phyloP scores from a whole-genome alignment of 2,797 vertebrate species.

The Micropoecilia bifurca region DNA sequence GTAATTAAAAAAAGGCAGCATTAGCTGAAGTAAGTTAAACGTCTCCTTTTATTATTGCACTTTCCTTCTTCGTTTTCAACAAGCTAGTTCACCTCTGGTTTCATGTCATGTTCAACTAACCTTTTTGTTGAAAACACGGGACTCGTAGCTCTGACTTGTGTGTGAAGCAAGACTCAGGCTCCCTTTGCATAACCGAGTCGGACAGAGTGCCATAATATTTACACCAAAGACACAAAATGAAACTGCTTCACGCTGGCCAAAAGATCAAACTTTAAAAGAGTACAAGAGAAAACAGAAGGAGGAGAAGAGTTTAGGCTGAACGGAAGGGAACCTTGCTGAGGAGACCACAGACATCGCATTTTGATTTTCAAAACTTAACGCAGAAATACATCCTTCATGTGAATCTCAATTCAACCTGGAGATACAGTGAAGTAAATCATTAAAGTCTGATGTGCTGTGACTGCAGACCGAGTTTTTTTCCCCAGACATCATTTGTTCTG shows the following conservation, averaged over 20 bases:
- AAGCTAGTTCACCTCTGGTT: conserved; percentile 27
- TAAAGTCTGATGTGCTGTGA: conserved; percentile 47
- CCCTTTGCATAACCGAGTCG: conserved; percentile 5
- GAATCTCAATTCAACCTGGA: conserved; percentile 7
- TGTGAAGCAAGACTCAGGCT: conserved; percentile 5
- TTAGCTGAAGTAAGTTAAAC: conserved; percentile 9
- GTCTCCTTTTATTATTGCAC: conserved; percentile 14
- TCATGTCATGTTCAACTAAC: conserved; percentile 35
- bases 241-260: conserved; percentile 5
- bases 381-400: conserved; percentile 26
- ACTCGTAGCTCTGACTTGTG: not conserved
- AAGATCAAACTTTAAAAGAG: conserved; percentile 8
- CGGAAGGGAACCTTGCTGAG: conserved; percentile 14
- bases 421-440: conserved; percentile 55
- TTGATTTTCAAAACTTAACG: conserved; percentile 1
- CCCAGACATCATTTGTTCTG: conserved; percentile 52
- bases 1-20: not conserved
- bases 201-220: conserved; percentile 15
- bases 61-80: conserved; percentile 24
- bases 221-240: not conserved
- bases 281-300: not conserved
- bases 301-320: not conserved
- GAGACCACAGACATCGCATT: conserved; percentile 13
- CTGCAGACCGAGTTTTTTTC: conserved; percentile 43
- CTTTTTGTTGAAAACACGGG: not conserved